These are phyloP conservation scores for Nebria brevicollis DNA, from an alignment of 2,888 invertebrate species.

Conservation along the genomic window DNA sequence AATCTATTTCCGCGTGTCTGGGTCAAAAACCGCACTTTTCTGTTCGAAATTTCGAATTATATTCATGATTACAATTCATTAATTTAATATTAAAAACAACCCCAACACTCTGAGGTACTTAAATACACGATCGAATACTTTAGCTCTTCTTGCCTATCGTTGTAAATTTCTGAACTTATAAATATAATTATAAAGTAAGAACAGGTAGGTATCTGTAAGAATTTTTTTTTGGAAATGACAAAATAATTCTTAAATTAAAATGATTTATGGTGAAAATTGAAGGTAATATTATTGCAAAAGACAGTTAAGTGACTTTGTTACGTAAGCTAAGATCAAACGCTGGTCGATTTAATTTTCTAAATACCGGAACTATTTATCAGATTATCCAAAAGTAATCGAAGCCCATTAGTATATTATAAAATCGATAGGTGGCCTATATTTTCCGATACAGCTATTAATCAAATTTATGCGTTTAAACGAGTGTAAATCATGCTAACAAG, in stretches of 20 bases:
- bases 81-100: background rate
- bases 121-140: no score
- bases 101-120: background rate
- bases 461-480: background rate
- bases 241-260: no score
- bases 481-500: background rate
- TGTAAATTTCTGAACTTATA: no score
- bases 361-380: background rate
- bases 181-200: no score
- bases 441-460: background rate
- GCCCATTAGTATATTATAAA: background rate
- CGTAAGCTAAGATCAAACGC: no score
- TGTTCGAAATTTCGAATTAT: background rate
- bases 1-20: background rate
- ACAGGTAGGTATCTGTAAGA: no score
- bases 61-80: background rate
- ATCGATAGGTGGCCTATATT: slow-evolving; percentile 1
- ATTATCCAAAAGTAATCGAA: background rate
- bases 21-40: background rate
- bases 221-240: no score
- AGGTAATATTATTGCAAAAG: background rate
- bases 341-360: background rate
- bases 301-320: no score
- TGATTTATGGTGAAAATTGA: no score
- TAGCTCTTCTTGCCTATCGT: no score